Base-by-base conservation (phyloP, 2,888 invertebrate genomes). In the Phoenoteleia sp. region DNA sequence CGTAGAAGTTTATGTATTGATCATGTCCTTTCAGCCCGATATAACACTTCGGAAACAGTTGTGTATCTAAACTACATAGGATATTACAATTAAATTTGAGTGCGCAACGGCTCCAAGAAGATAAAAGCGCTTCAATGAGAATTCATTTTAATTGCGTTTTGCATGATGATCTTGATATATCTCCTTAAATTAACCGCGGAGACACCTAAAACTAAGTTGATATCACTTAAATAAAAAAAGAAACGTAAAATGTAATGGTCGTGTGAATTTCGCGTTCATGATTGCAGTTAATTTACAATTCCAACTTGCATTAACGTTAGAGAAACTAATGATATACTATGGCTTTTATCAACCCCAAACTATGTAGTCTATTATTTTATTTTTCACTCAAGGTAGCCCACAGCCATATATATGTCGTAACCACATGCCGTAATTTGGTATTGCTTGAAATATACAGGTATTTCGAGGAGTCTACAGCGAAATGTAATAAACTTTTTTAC, bases 1-100 rank as follows among this genome's bases (percentile, higher is more conserved):
- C 60, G 72, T 58, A 47, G 39, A 72, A 72, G 72, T 60, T 72
- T 47, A 36, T 56, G 72, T 72, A 72, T 72, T 72, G 72, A 72
- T 72, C 72, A 72, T 45, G 47, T 72, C 39, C 13, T 39, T 39
- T 39, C 69, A 54, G 25, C 27, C 25, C 27, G 25, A 54, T 69
- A 54, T 54, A 52, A 11, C 36, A 49, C 17, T 25, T 9, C 3
- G 23, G 52, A 67, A 49, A 66, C 27, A 47, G 7, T 13, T 27
- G 49, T 29, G 19, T 9, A 42, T 13, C 36, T 23, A 62, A 62
- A 21, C 39, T 39, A 7, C 39, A n/a, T 39, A 5, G n/a, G 5
- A 39, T n/a, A 39, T 39, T 39, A 2, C 13, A 39, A 39, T 39
- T 39, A 39, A 39, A 39, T 39, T 39, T 39, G n/a, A n/a, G n/a